Conservation (phyloP, 2,113 vertebrate genomes). For the Brienomyrus brachyistius region DNA sequence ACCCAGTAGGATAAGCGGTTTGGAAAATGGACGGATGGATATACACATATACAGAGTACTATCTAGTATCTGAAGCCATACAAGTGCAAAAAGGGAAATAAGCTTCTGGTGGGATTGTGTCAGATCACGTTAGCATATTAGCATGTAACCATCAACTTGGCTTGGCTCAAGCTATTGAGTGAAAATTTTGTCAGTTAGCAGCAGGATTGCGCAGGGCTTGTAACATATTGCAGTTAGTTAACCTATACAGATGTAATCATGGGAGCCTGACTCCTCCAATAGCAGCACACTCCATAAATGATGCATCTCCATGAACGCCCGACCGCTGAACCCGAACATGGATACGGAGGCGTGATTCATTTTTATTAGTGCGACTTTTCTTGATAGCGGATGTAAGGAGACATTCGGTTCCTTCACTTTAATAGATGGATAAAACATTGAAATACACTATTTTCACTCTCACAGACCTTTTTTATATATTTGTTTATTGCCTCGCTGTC, state of each 20-base stretch:
- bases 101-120: background rate
- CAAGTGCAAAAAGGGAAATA: background rate
- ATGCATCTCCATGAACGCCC: background rate
- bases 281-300: background rate
- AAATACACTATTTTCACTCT: background rate
- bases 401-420: background rate
- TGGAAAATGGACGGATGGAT: too few relatives aligned
- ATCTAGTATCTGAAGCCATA: background rate
- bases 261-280: background rate
- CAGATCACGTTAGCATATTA: background rate
- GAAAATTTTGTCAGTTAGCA: slow-evolving; percentile 2
- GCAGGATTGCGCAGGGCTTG: background rate
- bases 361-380: background rate
- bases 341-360: background rate
- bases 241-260: background rate
- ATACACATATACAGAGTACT: too few relatives aligned
- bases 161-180: background rate
- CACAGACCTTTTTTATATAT: background rate
- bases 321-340: background rate
- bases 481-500: background rate
- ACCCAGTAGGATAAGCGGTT: too few relatives aligned
- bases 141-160: background rate
- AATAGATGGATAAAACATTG: background rate
- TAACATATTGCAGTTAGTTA: slow-evolving; percentile 5
- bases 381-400: background rate